Percentiles rank a stretch among this genome's conserved stretches.
phyloP scores from a whole-genome alignment of 2,888 invertebrate genomes.

The Tenthredo mesomela region DNA sequence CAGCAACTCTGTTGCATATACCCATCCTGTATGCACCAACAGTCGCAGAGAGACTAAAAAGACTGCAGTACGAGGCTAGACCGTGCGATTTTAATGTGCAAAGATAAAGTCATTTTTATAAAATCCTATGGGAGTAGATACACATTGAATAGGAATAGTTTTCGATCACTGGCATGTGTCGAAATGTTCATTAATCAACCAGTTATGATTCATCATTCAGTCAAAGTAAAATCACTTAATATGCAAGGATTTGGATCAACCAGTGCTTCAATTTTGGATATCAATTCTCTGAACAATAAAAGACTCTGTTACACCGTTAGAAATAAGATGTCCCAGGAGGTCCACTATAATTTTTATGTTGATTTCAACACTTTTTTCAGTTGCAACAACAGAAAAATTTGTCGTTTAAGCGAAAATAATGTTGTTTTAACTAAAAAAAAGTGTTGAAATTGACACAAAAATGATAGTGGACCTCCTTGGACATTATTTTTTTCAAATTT shows the following conservation, averaged over 20 bases:
- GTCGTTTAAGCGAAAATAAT: too few species aligned
- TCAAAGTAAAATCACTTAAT: too few species aligned
- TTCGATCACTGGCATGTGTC: background rate
- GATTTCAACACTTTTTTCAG: too few species aligned
- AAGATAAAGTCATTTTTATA: background rate
- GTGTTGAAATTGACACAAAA: too few species aligned
- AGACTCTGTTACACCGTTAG: too few species aligned
- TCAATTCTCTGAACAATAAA: background rate
- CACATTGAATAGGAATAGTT: background rate
- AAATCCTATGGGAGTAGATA: background rate
- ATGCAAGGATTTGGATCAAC: too few species aligned
- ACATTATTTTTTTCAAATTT: too few species aligned
- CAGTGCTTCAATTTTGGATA: background rate
- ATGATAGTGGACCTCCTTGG: too few species aligned
- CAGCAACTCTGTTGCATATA: constrained; percentile 61
- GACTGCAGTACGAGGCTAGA: background rate
- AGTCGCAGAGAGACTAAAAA: constrained; percentile 21
- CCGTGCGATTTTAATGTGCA: background rate
- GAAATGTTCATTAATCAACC: background rate
- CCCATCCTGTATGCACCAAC: constrained; percentile 5
- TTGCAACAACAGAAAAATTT: too few species aligned
- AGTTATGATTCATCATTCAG: background rate
- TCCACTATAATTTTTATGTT: too few species aligned
- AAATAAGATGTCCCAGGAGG: too few species aligned
- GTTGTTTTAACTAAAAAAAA: too few species aligned